These are phyloP conservation scores for Toxotes lorentzi DNA, from an alignment of 2,797 vertebrate genomes.

Conservation along the genomic window DNA sequence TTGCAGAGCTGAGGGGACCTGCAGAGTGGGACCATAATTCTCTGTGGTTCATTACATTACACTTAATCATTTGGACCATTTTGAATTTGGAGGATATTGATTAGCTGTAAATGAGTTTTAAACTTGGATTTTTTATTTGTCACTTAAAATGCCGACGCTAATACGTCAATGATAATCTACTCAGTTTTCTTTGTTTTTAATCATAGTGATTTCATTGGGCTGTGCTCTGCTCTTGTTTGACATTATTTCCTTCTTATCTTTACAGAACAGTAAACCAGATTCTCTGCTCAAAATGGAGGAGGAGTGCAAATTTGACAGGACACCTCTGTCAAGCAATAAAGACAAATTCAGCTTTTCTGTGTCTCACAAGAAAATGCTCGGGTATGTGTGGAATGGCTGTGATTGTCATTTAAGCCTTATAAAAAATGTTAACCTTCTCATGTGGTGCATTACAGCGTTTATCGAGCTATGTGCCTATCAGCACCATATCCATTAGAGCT, in stretches of 20 bases:
- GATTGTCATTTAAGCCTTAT: constrained; percentile 21
- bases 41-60: neutral
- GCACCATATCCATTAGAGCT: constrained; percentile 53
- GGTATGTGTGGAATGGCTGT: constrained; percentile 84
- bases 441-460: constrained; percentile 53
- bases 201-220: too few species aligned
- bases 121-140: neutral
- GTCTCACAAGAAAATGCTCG: constrained; percentile 93
- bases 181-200: too few species aligned
- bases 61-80: neutral
- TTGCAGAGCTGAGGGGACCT: neutral
- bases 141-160: neutral
- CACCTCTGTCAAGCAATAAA: constrained; percentile 90
- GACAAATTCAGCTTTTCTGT: constrained; percentile 95
- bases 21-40: neutral
- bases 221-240: neutral
- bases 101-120: neutral
- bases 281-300: constrained; percentile 99
- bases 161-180: too few species aligned
- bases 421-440: constrained; percentile 35
- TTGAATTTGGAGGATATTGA: neutral
- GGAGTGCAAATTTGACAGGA: constrained; percentile 94
- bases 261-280: constrained; percentile 98
- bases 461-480: constrained; percentile 54
- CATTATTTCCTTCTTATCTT: constrained; percentile 44